These are phyloP conservation scores for Peromyscus leucopus DNA, from an alignment of 2,113 vertebrate species.

Conservation along the genomic window DNA sequence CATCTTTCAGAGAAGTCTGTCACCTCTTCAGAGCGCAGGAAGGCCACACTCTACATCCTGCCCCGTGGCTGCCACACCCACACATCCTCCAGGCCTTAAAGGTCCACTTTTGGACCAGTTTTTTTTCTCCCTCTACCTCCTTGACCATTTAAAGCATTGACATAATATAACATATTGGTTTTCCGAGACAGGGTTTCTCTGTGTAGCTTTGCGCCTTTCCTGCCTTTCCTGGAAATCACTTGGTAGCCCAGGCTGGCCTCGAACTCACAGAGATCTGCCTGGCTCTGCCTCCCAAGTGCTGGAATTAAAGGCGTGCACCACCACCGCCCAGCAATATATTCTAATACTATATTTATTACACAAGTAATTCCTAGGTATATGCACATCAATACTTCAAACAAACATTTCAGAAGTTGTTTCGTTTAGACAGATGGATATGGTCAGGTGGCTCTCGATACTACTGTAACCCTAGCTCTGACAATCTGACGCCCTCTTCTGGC, in stretches of 20 bases:
- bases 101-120: not conserved
- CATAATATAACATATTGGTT: no score
- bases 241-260: no score
- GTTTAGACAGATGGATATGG: not conserved
- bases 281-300: no score
- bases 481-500: not conserved
- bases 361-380: not conserved
- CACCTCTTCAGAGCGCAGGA: not conserved
- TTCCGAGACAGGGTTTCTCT: no score
- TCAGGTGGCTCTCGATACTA: no score
- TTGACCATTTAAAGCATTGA: not conserved
- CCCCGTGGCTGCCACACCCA: not conserved
- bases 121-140: not conserved
- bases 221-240: no score
- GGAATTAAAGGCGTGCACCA: no score
- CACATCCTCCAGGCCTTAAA: not conserved
- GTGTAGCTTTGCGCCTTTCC: no score
- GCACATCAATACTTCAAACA: not conserved
- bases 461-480: not conserved
- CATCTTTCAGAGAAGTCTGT: not conserved
- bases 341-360: not conserved
- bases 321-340: not conserved
- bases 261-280: no score
- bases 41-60: not conserved
- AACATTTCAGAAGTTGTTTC: not conserved